Conservation (phyloP, 64 coral and sea anemone species). For the Porites lutea region DNA sequence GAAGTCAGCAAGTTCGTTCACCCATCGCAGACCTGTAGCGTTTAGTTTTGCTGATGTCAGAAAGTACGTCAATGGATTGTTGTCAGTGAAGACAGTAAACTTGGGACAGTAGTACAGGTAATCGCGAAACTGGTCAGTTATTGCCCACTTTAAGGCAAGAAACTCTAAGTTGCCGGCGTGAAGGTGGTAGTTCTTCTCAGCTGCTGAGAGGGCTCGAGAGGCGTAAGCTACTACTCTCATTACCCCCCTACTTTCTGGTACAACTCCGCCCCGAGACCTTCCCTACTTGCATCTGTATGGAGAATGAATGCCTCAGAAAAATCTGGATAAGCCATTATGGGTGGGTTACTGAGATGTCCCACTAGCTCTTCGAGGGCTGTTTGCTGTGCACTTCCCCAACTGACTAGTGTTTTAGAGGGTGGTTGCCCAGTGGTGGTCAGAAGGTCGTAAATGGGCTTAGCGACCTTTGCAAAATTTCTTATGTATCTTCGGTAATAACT, state of each 20-base stretch:
- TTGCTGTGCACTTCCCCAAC: neutral
- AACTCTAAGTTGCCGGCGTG: neutral
- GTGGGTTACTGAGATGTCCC: neutral
- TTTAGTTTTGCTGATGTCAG: neutral
- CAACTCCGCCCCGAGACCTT: too few relatives aligned
- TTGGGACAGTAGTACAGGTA: neutral
- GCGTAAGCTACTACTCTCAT: neutral
- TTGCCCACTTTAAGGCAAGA: too few relatives aligned
- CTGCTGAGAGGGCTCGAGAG: neutral
- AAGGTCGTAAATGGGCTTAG: too few relatives aligned
- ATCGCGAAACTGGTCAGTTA: neutral
- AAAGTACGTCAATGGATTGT: too few relatives aligned
- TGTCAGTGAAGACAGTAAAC: neutral
- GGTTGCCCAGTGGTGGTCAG: neutral
- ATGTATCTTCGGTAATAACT: neutral
- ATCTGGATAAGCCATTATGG: neutral
- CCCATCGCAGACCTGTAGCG: neutral
- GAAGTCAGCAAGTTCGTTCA: slow-evolving; percentile 1
- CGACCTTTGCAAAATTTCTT: too few relatives aligned
- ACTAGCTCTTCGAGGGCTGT: neutral
- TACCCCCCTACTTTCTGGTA: neutral
- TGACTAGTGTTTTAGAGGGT: neutral
- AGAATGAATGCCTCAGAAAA: too few relatives aligned
- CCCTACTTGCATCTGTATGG: too few relatives aligned
- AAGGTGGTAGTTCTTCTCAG: slow-evolving; percentile 3